Percentiles rank a stretch among this genome's conserved stretches.
Evolutionary conservation across 2,888 invertebrate genomes (phyloP).

Genomic region (Xanthia togata): DNA sequence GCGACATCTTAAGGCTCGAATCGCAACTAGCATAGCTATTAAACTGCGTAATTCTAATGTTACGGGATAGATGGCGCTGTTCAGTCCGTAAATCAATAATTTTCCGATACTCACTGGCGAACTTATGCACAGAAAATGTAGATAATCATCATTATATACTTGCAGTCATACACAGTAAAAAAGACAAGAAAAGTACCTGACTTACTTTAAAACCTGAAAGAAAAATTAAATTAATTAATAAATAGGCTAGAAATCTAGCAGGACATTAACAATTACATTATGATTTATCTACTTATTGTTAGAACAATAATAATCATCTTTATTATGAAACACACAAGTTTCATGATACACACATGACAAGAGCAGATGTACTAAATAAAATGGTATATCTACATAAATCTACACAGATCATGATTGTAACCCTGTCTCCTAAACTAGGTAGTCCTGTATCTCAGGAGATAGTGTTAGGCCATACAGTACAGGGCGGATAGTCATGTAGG

Average conservation of each 20-base stretch:
- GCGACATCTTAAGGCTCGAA: background rate
- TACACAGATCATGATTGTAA: too few relatives aligned
- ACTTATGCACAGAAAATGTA: background rate
- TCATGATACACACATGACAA: too few relatives aligned
- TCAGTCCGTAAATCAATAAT: background rate
- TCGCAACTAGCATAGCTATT: background rate
- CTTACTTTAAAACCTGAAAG: background rate
- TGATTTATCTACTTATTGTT: background rate
- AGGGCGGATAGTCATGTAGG: too few relatives aligned
- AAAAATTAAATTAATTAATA: background rate
- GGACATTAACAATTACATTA: background rate
- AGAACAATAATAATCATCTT: too few relatives aligned
- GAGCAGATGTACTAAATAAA: too few relatives aligned
- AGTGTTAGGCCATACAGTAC: too few relatives aligned
- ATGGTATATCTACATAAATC: too few relatives aligned
- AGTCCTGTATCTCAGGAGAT: too few relatives aligned
- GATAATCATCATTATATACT: background rate
- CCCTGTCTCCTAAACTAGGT: too few relatives aligned
- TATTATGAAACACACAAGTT: too few relatives aligned
- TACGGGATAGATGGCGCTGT: constrained; percentile 1
- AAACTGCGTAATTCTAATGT: background rate
- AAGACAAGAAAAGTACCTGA: background rate
- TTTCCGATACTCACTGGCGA: background rate
- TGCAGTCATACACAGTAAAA: background rate
- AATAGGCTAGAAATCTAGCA: background rate